Evolutionary conservation across 1,140 invertebrate species (phyloP), one percentile per base, ranked within the genome.

Genomic region (Leptinotarsa lineolata): DNA sequence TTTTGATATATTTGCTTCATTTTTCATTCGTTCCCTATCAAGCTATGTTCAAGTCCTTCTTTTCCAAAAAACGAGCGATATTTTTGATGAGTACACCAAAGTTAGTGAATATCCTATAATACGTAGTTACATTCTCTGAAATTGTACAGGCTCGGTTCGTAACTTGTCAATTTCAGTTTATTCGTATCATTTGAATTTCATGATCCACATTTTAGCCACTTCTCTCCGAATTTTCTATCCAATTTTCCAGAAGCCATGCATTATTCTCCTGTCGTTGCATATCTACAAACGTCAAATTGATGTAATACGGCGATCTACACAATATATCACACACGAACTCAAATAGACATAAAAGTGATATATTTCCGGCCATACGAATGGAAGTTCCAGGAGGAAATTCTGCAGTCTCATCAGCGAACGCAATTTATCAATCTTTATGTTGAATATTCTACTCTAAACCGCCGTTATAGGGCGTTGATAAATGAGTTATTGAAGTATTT

Each of bases 401-500:
- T 54, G 48, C 48, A 54, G 48, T 54, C 48, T 54, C 48, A 54
- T 54, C 48, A 54, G 48, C 48, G 15, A 54, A 54, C 48, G 48
- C 48, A 54, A 54, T 54, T 54, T 54, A 54, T 54, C 48, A 54
- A 54, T 54, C 48, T 54, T 54, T 54, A 15, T 54, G 48, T 18
- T 15, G 48, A 54, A 54, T 54, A 54, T 54, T 54, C n/a, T 54
- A 54, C 48, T 54, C 48, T 15, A 54, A 54, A 54, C 48, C 48
- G 48, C 48, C 48, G 48, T 54, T 54, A 54, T 15, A 54, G 48
- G n/a, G 15, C 48, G 48, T 18, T 54, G 48, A 54, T 54, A 54
- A 54, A 54, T 54, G 48, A 54, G 48, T 54, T 54, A 54, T 54
- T 54, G 48, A 54, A 54, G 48, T 54, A 54, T 54, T 54, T 54